Evolutionary conservation across 2,113 vertebrate species (phyloP), one percentile per base, ranked within the genome.

Genomic region (Spermophilus dauricus): DNA sequence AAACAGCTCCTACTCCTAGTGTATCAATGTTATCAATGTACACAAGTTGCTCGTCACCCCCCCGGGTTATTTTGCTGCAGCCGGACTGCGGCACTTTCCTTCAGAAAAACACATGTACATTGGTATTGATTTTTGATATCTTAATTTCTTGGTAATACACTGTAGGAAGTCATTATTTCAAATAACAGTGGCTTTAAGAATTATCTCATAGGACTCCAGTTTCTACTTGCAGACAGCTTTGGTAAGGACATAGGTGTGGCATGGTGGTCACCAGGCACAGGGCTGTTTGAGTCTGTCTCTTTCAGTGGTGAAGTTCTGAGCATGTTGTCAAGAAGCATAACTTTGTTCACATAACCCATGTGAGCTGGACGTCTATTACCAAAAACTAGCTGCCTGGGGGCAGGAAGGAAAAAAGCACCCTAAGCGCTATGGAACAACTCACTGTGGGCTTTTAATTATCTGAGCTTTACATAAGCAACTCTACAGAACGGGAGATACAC

Each of bases 371-470:
- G 22, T 78, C 61, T 85, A 34, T 75, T 97, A 84, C 72, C 90
- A 85, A 94, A 96, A 78, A 42, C 67, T 56, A 88, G 81, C 37
- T 94, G 84, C 95, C 86, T 83, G 65, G 89, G n/a, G 96, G 81
- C 65, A 85, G 81, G 93, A 84, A 51, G 11, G 0, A 39, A 69
- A 90, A 96, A 92, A 76, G 48, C 61, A 39, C 95, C 34, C 0
- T 92, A 91, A 93, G 91, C 94, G 61, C 86, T 73, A 73, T 89
- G 45, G 89, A 92, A 87, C 45, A 78, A 48, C 48, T 94, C 86
- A 75, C 77, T 78, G 81, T 85, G 80, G 94, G 94, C 96, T 96
- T 98, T 98, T 96, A 97, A 97, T 98, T 97, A 94, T 96, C 84
- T 96, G 92, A 95, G 92, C 95, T 98, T 96, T 97, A 86, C 96